Conservation (phyloP, 2,797 vertebrate genomes). For the Tinamus major region DNA sequence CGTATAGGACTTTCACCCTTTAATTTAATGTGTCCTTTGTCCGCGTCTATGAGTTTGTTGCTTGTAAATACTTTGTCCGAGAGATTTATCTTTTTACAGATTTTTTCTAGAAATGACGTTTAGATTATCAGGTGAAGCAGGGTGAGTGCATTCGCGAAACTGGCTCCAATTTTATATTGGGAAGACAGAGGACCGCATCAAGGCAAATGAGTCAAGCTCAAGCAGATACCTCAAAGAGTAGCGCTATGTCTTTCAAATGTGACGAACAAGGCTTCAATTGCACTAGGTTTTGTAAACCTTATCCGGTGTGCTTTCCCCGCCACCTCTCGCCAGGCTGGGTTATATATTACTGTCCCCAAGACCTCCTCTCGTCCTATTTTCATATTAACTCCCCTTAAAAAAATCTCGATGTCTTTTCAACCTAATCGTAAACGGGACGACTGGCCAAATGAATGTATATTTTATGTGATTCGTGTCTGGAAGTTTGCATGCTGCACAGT, state of each 20-base stretch:
- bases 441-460: slow-evolving; percentile 85
- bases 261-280: slow-evolving; percentile 73
- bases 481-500: slow-evolving; percentile 87
- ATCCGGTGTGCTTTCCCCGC: slow-evolving; percentile 57
- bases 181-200: slow-evolving; percentile 26
- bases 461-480: slow-evolving; percentile 83
- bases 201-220: slow-evolving; percentile 49
- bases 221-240: slow-evolving; percentile 74
- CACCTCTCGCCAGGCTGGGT: not conserved
- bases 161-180: slow-evolving; percentile 75
- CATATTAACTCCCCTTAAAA: slow-evolving; percentile 61
- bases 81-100: slow-evolving; percentile 86
- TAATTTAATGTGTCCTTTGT: slow-evolving; percentile 84
- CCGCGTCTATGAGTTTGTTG: slow-evolving; percentile 78
- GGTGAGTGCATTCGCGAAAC: slow-evolving; percentile 74
- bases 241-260: slow-evolving; percentile 57
- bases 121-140: slow-evolving; percentile 77
- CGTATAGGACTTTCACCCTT: slow-evolving; percentile 72
- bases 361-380: slow-evolving; percentile 67
- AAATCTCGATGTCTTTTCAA: slow-evolving; percentile 69
- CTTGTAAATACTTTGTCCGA: slow-evolving; percentile 83
- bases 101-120: slow-evolving; percentile 81
- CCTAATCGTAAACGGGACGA: slow-evolving; percentile 78
- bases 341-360: slow-evolving; percentile 28
- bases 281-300: slow-evolving; percentile 79